Evolutionary conservation across 2,113 vertebrate species (phyloP).

Genomic region (Hystrix brachyura): DNA sequence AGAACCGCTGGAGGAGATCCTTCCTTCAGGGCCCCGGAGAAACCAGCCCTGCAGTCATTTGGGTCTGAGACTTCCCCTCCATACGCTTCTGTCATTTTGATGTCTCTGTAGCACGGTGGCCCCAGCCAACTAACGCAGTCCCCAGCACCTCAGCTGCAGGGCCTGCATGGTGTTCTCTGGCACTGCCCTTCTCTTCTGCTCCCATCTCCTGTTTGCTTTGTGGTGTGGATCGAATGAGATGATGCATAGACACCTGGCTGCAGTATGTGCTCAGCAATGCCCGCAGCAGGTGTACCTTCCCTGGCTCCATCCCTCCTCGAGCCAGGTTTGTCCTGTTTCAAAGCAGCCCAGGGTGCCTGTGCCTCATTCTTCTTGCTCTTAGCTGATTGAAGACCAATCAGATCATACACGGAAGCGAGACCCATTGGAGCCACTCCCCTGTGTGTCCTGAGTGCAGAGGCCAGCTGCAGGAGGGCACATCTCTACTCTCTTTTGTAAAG

Average conservation of each 20-base stretch:
- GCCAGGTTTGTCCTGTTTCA: not conserved
- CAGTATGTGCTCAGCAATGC: not conserved
- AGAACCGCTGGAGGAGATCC: not conserved
- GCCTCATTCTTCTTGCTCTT: not conserved
- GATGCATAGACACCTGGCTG: not conserved
- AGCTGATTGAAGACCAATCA: slow-evolving; percentile 1
- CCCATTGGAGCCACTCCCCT: not conserved
- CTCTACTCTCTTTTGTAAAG: not conserved
- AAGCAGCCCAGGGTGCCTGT: not conserved
- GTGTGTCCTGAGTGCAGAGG: not conserved
- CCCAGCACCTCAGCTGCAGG: too few relatives aligned
- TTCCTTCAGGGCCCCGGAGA: not conserved
- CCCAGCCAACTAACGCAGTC: too few relatives aligned
- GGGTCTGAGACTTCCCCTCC: not conserved
- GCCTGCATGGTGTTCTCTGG: not conserved
- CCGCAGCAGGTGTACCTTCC: not conserved
- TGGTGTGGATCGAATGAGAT: not conserved
- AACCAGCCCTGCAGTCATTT: not conserved
- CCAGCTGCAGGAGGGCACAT: not conserved
- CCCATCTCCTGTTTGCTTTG: not conserved
- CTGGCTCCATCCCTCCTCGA: not conserved
- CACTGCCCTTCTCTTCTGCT: not conserved
- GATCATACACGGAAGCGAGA: not conserved
- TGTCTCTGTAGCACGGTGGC: too few relatives aligned
- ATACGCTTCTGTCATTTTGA: not conserved